Percentiles rank a stretch among this genome's conserved stretches.
These are phyloP conservation scores for Eidolon dupreanum DNA, from an alignment of 2,797 vertebrate species.

Conservation along the genomic window DNA sequence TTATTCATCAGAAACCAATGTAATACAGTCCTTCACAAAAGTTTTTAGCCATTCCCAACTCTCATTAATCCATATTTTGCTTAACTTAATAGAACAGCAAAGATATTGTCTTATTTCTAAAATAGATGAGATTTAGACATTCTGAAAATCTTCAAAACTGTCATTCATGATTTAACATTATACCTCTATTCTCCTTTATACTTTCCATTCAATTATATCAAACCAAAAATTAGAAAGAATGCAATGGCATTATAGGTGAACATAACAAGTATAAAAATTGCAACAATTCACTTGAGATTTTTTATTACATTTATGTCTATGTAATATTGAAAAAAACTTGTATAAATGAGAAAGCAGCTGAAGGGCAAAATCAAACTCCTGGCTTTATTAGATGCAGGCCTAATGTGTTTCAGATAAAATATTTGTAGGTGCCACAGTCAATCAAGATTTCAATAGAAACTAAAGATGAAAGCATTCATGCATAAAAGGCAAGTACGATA, in stretches of 20 bases:
- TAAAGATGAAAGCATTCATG: constrained; percentile 91
- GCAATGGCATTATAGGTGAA: constrained; percentile 67
- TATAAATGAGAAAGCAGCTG: constrained; percentile 84
- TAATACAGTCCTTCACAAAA: not conserved
- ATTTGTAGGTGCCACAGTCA: constrained; percentile 92
- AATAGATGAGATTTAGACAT: constrained; percentile 65
- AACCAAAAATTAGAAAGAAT: constrained; percentile 75
- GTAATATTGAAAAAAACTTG: constrained; percentile 79
- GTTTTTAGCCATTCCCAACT: not conserved
- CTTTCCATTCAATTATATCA: constrained; percentile 69
- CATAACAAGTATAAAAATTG: constrained; percentile 76
- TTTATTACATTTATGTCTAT: constrained; percentile 80
- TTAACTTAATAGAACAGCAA: constrained; percentile 59
- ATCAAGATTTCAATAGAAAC: constrained; percentile 92
- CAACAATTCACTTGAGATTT: constrained; percentile 80
- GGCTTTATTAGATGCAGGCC: constrained; percentile 89
- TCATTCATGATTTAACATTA: constrained; percentile 65
- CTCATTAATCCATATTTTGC: constrained; percentile 49
- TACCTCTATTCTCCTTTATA: constrained; percentile 63
- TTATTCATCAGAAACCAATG: constrained; percentile 12
- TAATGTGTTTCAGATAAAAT: constrained; percentile 91
- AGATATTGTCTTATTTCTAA: constrained; percentile 61
- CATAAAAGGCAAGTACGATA: constrained; percentile 92
- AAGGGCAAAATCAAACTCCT: constrained; percentile 90
- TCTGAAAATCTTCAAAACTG: constrained; percentile 64